These are phyloP conservation scores for Diabrotica virgifera DNA, from an alignment of 1,140 invertebrate genomes.

Conservation along the genomic window DNA sequence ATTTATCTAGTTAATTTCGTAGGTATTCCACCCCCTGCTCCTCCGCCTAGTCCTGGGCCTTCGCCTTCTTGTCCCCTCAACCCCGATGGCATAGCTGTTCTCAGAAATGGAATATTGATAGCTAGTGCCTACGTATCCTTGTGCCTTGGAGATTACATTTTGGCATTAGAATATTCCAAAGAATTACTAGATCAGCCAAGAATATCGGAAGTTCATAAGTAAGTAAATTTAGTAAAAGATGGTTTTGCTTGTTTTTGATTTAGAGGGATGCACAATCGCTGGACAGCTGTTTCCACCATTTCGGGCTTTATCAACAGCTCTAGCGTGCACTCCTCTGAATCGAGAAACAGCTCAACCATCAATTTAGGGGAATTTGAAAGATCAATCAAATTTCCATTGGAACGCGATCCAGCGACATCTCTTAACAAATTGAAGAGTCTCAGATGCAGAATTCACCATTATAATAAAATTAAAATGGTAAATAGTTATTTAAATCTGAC, in stretches of 20 bases:
- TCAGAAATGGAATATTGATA: constrained; percentile 70
- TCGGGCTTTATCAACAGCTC: too few relatives aligned
- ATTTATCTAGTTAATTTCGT: not conserved
- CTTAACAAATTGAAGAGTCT: too few relatives aligned
- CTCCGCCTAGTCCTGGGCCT: constrained; percentile 36
- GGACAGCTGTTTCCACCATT: too few relatives aligned
- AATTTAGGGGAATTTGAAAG: too few relatives aligned
- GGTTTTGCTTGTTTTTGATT: too few relatives aligned
- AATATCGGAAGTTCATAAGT: constrained; percentile 65
- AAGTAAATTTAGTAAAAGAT: constrained; percentile 17
- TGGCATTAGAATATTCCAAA: constrained; percentile 76
- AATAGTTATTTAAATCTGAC: too few relatives aligned
- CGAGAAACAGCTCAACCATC: too few relatives aligned
- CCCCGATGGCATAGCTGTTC: constrained; percentile 46
- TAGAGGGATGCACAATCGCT: too few relatives aligned
- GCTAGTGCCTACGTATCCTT: constrained; percentile 80
- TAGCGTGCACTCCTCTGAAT: too few relatives aligned
- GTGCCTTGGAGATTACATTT: constrained; percentile 78
- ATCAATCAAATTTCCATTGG: not conserved
- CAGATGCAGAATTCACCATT: too few relatives aligned
- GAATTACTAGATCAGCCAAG: constrained; percentile 63
- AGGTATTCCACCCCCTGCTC: constrained; percentile 39
- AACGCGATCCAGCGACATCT: too few relatives aligned
- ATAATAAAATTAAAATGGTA: too few relatives aligned
- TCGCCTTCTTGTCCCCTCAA: constrained; percentile 49